Percentiles rank a stretch among this genome's conserved stretches.
These are phyloP conservation scores for Andinoacara biseriatus DNA, from an alignment of 2,113 vertebrate genomes.

Conservation along the genomic window DNA sequence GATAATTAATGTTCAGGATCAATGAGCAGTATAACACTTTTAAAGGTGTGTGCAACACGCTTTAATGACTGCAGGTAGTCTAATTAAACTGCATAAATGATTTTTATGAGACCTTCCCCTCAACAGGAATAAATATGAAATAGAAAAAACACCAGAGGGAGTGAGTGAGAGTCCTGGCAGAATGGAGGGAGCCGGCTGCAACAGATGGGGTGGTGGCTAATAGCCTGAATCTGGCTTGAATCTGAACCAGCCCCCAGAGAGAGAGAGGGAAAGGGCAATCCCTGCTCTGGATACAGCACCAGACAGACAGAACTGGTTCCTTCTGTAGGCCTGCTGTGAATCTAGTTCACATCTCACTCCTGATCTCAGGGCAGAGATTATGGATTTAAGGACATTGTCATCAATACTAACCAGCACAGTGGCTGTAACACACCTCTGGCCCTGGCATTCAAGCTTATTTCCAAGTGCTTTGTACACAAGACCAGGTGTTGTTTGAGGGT, in stretches of 20 bases:
- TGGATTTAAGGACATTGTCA: neutral
- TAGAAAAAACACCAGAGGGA: neutral
- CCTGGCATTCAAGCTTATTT: neutral
- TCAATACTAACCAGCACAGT: neutral
- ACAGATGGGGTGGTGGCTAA: conserved; percentile 74
- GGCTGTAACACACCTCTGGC: neutral
- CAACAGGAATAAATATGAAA: conserved; percentile 5
- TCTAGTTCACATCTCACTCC: conserved; percentile 12
- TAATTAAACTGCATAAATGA: neutral
- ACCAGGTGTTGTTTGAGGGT: neutral
- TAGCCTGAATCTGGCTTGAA: conserved; percentile 66
- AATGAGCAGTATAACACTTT: neutral
- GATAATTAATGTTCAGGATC: neutral
- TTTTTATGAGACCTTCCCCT: neutral
- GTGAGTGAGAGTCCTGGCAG: conserved; percentile 32
- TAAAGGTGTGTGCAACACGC: neutral
- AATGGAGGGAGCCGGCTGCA: conserved; percentile 45
- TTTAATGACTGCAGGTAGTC: neutral
- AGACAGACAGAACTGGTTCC: conserved; percentile 9
- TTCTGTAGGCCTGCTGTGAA: neutral
- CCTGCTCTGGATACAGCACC: conserved; percentile 48
- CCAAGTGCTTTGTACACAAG: neutral
- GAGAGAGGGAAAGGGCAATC: conserved; percentile 61
- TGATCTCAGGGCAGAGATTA: neutral
- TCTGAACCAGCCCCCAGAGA: conserved; percentile 54